Conservation (phyloP, 1,140 invertebrate genomes). For the Streblospio benedicti region DNA sequence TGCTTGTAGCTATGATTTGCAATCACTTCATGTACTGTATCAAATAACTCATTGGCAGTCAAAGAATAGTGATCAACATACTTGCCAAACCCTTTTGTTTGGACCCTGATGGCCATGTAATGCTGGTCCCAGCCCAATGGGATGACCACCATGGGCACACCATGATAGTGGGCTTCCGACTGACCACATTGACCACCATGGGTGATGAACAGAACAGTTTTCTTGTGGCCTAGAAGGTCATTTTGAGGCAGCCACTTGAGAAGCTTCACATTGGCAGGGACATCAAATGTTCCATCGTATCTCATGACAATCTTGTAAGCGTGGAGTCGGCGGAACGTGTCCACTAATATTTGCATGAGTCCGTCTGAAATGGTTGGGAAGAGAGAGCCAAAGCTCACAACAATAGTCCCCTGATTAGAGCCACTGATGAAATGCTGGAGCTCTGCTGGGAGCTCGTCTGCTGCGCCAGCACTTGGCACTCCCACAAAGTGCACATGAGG, state of each 20-base stretch:
- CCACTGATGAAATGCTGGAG: background rate
- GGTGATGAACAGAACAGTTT: slow-evolving; percentile 13
- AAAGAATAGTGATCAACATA: background rate
- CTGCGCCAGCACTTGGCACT: no score
- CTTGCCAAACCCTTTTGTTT: slow-evolving; percentile 26
- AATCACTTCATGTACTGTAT: no score
- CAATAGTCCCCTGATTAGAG: background rate
- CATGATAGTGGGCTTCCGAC: slow-evolving; percentile 18
- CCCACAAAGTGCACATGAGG: no score
- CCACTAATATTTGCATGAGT: slow-evolving; percentile 35
- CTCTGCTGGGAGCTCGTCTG: background rate
- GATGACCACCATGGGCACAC: slow-evolving; percentile 13
- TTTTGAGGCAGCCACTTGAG: slow-evolving; percentile 62
- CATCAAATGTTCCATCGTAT: slow-evolving; percentile 46
- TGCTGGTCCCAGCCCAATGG: slow-evolving; percentile 30
- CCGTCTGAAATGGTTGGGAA: slow-evolving; percentile 8
- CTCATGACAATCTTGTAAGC: slow-evolving; percentile 52
- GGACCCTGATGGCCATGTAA: slow-evolving; percentile 34
- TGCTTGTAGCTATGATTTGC: no score
- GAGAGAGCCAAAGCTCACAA: slow-evolving; percentile 10
- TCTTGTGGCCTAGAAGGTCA: slow-evolving; percentile 52
- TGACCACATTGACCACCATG: slow-evolving; percentile 19
- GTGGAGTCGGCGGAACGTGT: slow-evolving; percentile 47
- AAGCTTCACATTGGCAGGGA: slow-evolving; percentile 55
- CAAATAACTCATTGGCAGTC: background rate